Evolutionary conservation across 2,888 invertebrate species (phyloP), one percentile per base, ranked within the genome.

Genomic region (Ectemnius lituratus): DNA sequence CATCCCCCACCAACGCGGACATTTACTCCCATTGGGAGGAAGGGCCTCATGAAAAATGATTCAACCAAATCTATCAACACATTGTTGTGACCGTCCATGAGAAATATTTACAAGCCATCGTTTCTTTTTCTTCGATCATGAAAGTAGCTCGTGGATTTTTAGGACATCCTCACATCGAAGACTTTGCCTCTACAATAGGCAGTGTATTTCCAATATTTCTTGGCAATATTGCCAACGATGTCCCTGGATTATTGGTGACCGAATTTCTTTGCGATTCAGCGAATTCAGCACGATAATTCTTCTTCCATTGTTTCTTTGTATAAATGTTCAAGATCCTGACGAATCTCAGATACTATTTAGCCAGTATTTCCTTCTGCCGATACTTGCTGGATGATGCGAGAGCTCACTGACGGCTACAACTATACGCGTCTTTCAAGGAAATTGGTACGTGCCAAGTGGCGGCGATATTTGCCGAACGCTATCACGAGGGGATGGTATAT

Each of bases 231-330:
- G 72, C 58, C 72, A 72, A 62, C 64, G 71, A 69, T 63, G 69
- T 71, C 75, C 68, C 74, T 76, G 83, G 78, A 80, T 83, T 80
- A 78, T 83, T 79, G 70, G 62, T 70, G 78, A 72, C 76, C 76
- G 71, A 82, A 77, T 75, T 77, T 82, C 75, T 78, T 76, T 70
- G 73, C 83, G 72, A 78, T 82, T 83, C 78, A 78, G 70, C 82
- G 69, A 75, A 76, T 78, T 68, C 59, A 23, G 67, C 58, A 61
- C 60, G 71, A 70, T 73, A 73, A 78, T 76, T 76, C 73, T 8
- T 37, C 37, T 11, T 11, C 37, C 37, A 37, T 37, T 37, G 37
- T 6, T 37, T 37, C 37, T 11, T 11, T 11, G 6, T 37, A 11
- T 8, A 11, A 37, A 11, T 2, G 6, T 11, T 37, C 6, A 8